These are phyloP conservation scores for Drosophila affinis DNA, from an alignment of 2,888 invertebrate genomes.

Conservation along the genomic window DNA sequence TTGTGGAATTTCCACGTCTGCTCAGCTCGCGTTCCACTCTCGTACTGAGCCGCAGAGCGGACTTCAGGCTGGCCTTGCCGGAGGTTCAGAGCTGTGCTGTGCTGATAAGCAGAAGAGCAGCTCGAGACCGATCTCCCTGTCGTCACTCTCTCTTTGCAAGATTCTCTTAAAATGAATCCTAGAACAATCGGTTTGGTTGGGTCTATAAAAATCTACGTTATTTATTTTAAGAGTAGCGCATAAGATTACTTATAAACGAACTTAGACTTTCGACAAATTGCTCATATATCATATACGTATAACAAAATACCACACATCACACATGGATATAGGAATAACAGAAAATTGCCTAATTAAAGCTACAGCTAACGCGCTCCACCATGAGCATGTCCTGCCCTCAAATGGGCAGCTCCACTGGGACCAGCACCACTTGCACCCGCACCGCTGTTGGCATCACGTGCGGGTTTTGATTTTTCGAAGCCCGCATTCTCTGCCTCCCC, in stretches of 20 bases:
- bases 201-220: constrained; percentile 41
- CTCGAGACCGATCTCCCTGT: not conserved
- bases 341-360: constrained; percentile 21
- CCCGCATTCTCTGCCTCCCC: constrained; percentile 20
- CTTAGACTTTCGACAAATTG: constrained; percentile 49
- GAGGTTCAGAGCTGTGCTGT: constrained; percentile 60
- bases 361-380: constrained; percentile 56
- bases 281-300: constrained; percentile 20
- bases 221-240: constrained; percentile 44
- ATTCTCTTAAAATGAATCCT: constrained; percentile 21
- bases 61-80: constrained; percentile 2
- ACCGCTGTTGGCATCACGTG: constrained; percentile 11
- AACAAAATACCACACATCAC: constrained; percentile 63
- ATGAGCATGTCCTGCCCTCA: constrained; percentile 71
- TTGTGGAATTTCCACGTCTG: constrained; percentile 54
- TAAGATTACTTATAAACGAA: constrained; percentile 50
- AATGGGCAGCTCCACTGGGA: constrained; percentile 34
- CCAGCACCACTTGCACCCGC: constrained; percentile 8
- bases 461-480: constrained; percentile 13
- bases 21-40: constrained; percentile 71
- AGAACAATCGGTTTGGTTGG: not conserved
- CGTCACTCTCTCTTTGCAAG: constrained; percentile 8
- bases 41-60: constrained; percentile 66
- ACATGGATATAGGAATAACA: constrained; percentile 57
- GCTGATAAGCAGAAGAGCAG: constrained; percentile 56